Base-by-base conservation (phyloP, 2,797 vertebrate genomes). In the Darevskia mixta region DNA sequence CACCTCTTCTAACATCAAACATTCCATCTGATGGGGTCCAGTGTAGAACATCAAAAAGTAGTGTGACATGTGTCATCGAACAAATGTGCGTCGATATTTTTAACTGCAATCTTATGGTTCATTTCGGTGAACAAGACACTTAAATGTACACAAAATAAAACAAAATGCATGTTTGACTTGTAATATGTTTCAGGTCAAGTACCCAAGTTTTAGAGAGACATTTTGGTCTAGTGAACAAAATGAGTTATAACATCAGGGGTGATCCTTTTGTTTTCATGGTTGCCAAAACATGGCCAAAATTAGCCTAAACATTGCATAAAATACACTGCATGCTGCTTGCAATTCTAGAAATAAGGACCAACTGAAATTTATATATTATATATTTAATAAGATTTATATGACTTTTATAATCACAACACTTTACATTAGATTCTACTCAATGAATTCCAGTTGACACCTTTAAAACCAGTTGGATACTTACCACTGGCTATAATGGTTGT, bases 1-100 rank as follows among this genome's bases (percentile, higher is more conserved):
- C 73, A 29, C 91, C 67, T 93, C 73, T 87, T 80, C 13, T 41
- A 91, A 72, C 38, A 90, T 88, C 88, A 86, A 81, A 72, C 58
- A 38, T 64, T 91, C 27, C 41, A 85, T 49, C 66, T 94, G 66
- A 91, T 69, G 61, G 35, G 85, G 81, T 15, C 35, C 85, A 38
- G 86, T 15, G 27, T 58, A 18, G 35, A 89, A 83, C 66, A 83
- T 76, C 72, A 85, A 86, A 91, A 89, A 23, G 2, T 27, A 35
- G 71, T 55, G 0, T 38, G 5, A 1, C 32, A 2, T 45, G 15
- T 82, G 61, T 79, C 86, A 92, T 49, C 55, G 35, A 73, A 90
- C 43, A 89, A 91, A 78, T 86, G 8, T 85, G 81, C 77, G 49
- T 88, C 23, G 35, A 69, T 76, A 79, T 61, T 82, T 1, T 64